Conservation (phyloP, 1,140 invertebrate genomes). For the Macrostomum lignano region DNA sequence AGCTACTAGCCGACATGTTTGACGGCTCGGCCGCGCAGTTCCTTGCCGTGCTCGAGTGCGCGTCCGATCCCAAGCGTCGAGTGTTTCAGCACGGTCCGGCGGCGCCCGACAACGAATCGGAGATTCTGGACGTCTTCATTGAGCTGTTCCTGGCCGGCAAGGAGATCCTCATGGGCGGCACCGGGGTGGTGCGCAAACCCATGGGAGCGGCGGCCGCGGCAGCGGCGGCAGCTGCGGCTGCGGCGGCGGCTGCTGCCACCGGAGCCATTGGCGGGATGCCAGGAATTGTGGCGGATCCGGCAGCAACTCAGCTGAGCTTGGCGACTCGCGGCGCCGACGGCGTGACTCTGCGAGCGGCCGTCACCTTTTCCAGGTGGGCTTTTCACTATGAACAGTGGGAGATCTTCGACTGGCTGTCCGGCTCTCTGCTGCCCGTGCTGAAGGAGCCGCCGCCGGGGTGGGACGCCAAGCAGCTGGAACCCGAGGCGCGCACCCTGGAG, state of each 20-base stretch:
- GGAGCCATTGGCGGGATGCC: too few relatives aligned
- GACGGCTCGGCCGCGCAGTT: slow-evolving; percentile 25
- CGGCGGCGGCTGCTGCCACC: too few relatives aligned
- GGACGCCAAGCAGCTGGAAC: slow-evolving; percentile 2
- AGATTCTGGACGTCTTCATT: slow-evolving; percentile 22
- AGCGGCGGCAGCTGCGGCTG: too few relatives aligned
- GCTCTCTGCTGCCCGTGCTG: slow-evolving; percentile 12
- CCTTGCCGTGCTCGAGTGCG: slow-evolving; percentile 19
- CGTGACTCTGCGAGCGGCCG: slow-evolving; percentile 15
- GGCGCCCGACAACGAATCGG: slow-evolving; percentile 17
- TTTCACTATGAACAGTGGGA: slow-evolving; percentile 26
- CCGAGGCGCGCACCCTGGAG: slow-evolving; percentile 18
- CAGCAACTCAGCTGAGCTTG: too few relatives aligned
- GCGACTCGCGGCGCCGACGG: too few relatives aligned
- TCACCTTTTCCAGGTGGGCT: slow-evolving; percentile 20
- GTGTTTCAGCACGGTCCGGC: slow-evolving; percentile 17
- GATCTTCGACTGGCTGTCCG: slow-evolving; percentile 16
- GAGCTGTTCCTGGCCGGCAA: slow-evolving; percentile 25
- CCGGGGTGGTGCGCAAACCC: too few relatives aligned
- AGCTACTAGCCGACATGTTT: slow-evolving; percentile 26
- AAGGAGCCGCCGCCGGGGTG: slow-evolving; percentile 11
- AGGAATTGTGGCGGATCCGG: too few relatives aligned
- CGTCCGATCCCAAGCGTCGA: slow-evolving; percentile 19
- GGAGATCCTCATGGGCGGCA: slow-evolving; percentile 21
- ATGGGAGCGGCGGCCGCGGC: too few relatives aligned